Evolutionary conservation across 1,140 invertebrate genomes (phyloP), one percentile per base, ranked within the genome.

Genomic region (Solen grandis): DNA sequence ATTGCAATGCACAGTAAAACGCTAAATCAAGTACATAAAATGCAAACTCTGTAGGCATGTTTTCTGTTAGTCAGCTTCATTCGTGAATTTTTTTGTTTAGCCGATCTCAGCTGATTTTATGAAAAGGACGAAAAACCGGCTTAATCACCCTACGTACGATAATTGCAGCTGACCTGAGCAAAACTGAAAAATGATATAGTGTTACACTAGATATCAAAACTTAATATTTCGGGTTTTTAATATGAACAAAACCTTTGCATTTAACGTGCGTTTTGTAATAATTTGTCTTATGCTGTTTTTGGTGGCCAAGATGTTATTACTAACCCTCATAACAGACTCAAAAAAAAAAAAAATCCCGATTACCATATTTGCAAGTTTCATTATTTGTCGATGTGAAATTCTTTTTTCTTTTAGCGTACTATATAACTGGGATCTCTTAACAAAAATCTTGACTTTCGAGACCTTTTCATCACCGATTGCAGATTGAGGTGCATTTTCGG

Each of bases 281-380:
- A 62, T 62, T 13, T 27, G 59, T 62, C 59, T 62, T 31, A 33
- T 29, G 22, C 27, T 33, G 59, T 62, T 62, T 62, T n/a, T 62
- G 29, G 59, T 62, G 29, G 59, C 59, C 59, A 4, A 62, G 29
- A 29, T 62, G 13, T 29, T 62, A 62, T 29, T 31, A 8, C n/a
- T n/a, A n/a, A 25, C 3, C n/a, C 35, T 62, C 35, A 10, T 13
- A 33, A 62, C 29, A 33, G 59, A n/a, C 59, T 62, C 59, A 62
- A 62, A 62, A 62, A 33, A 62, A n/a, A 33, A 33, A 62, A 62
- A n/a, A n/a, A n/a, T 62, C 59, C 22, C 4, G 14, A 33, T 62
- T 62, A 29, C 59, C 5, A 5, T n/a, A 62, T 25, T 62, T 29
- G 10, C 59, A 8, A 8, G 16, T 29, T 62, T 62, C 13, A n/a